Evolutionary conservation across 1,140 invertebrate genomes (phyloP).

Genomic region (Drosophila pseudoananassae): DNA sequence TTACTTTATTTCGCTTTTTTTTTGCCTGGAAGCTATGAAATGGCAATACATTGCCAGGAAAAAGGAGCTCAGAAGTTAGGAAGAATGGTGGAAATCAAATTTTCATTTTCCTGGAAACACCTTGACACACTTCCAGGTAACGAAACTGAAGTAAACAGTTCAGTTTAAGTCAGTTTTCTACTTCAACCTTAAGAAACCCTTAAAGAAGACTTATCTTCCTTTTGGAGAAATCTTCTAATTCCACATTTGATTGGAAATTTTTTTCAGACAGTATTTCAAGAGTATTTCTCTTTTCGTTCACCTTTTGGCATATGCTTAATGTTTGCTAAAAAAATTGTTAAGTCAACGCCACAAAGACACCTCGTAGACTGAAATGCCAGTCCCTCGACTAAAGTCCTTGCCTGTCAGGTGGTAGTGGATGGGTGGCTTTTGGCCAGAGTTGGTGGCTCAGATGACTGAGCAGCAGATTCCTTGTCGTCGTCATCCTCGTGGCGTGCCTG

Average conservation of each 20-base stretch:
- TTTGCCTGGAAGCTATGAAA: constrained; percentile 28
- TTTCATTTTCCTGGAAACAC: constrained; percentile 16
- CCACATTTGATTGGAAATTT: neutral
- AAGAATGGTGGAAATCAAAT: constrained; percentile 31
- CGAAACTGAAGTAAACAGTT: neutral
- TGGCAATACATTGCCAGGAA: constrained; percentile 20
- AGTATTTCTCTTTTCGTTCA: constrained; percentile 4
- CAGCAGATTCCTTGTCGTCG: constrained; percentile 35
- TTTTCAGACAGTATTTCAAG: neutral
- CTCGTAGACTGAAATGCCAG: constrained; percentile 29
- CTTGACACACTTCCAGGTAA: constrained; percentile 36
- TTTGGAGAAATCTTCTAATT: neutral
- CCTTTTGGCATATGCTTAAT: constrained; percentile 24
- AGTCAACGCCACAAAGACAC: constrained; percentile 37
- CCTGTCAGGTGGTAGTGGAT: constrained; percentile 7
- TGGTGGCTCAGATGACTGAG: constrained; percentile 6
- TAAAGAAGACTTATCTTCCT: neutral
- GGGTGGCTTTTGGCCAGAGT: constrained; percentile 1
- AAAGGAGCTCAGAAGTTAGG: constrained; percentile 18
- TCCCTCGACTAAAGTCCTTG: constrained; percentile 19
- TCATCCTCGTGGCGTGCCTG: constrained; percentile 53
- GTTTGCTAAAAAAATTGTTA: constrained; percentile 23
- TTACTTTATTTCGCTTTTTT: constrained; percentile 45
- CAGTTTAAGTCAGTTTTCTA: no score
- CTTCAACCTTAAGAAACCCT: neutral